These are phyloP conservation scores for Morinoia aosen DNA, from an alignment of 2,888 invertebrate species.

Conservation along the genomic window DNA sequence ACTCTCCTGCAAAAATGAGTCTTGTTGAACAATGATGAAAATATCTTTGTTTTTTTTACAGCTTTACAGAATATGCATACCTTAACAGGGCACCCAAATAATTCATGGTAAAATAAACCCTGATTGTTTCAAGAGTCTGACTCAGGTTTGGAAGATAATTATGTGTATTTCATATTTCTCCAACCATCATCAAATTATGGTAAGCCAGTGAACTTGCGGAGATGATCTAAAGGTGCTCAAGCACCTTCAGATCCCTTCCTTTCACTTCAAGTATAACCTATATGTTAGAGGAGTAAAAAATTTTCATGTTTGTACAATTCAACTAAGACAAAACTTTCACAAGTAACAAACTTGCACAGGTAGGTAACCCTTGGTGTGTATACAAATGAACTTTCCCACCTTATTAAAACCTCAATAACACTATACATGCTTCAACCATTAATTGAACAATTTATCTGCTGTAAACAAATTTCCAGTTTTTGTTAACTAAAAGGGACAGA, in stretches of 20 bases:
- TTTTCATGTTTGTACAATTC: not conserved
- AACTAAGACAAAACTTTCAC: not conserved
- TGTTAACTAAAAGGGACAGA: not conserved
- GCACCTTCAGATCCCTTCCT: not conserved
- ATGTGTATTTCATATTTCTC: not conserved
- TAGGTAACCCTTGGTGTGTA: not conserved
- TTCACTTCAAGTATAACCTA: not conserved
- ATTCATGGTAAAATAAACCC: not conserved
- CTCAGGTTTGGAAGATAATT: not conserved
- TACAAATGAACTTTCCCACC: not conserved
- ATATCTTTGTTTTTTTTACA: not conserved
- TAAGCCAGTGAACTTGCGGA: not conserved
- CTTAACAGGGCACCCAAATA: not conserved
- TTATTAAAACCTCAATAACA: not conserved
- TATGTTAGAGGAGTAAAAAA: not conserved
- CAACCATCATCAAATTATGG: not conserved
- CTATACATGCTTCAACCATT: not conserved
- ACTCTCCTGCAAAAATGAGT: not conserved
- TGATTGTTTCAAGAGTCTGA: not conserved
- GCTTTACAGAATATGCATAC: no score
- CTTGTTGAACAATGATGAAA: not conserved
- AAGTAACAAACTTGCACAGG: no score
- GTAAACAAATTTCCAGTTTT: not conserved
- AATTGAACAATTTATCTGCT: not conserved
- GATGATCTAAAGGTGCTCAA: not conserved